phyloP scores from a whole-genome alignment of 92 coral and sea anemone genomes.

The Pocillopora meandrina region DNA sequence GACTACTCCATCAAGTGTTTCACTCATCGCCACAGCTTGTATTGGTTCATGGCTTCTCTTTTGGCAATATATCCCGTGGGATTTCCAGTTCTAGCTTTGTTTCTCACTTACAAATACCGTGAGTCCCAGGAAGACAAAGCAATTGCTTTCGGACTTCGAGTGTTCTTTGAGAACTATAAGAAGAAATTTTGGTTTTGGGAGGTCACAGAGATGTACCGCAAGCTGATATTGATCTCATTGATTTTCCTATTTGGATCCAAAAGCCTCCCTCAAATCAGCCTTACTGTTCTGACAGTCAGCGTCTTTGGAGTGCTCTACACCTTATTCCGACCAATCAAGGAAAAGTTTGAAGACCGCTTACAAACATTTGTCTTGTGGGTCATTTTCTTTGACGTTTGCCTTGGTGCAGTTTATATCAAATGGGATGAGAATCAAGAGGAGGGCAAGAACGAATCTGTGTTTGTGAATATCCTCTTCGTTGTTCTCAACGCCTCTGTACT shows the following conservation, averaged over 20 bases:
- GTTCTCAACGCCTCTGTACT: too few species aligned
- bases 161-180: constrained; percentile 9
- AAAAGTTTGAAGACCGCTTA: neutral
- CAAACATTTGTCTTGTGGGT: neutral
- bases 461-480: too few species aligned
- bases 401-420: neutral
- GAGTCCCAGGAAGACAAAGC: neutral
- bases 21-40: constrained; percentile 12
- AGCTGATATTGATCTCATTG: constrained; percentile 1
- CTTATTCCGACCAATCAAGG: constrained; percentile 1
- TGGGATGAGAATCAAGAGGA: neutral
- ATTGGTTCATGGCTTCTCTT: neutral
- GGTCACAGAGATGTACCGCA: constrained; percentile 2
- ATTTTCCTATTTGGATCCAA: neutral
- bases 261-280: neutral
- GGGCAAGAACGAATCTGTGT: too few species aligned
- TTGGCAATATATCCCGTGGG: neutral
- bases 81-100: neutral
- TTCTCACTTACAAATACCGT: constrained; percentile 3
- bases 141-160: neutral
- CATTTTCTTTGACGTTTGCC: constrained; percentile 5
- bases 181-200: constrained; percentile 4
- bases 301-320: constrained; percentile 10
- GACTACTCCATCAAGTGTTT: constrained; percentile 44
- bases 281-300: neutral